Base-by-base conservation (phyloP, 2,113 vertebrate genomes). In the Dicrurus megarhynchus region DNA sequence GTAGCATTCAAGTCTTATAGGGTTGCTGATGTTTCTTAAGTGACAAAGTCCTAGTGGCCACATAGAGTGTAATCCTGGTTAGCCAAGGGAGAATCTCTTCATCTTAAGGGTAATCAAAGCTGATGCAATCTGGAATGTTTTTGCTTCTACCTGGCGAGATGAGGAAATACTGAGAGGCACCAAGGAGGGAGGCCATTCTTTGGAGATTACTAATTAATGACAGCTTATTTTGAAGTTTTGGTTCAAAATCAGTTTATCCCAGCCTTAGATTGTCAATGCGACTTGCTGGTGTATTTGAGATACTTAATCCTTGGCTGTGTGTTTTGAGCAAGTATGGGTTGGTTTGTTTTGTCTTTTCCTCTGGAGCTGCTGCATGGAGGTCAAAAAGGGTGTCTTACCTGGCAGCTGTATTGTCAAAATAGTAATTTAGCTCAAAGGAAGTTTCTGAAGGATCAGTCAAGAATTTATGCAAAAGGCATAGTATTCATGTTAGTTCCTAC, bases 161-260 rank as follows among this genome's bases (percentile, higher is more conserved):
- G 84, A 95, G 71, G 80, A 95, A 96, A 95, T 78, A 91, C 64
- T 20, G 70, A 95, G 90, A 94, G 86, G 93, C 67, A 96, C 61
- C 44, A 83, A 93, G 56, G 49, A 93, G 39, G 49, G 64, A 81
- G 46, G 42, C 23, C 41, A 42, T 42, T 39, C 39, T 92, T 41
- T 67, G 63, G 60, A 70, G 83, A 79, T 97, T 85, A 86, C 84
- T 92, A 87, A 91, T 95, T 97, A 94, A 94, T 87, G 18, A 44
- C 9, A 30, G 27, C 28, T 46, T 84, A 64, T 75, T 96, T 94
- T 76, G 49, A 77, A 79, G 57, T 60, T 46, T 81, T 84, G 24
- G 35, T 4, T 96, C 55, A 41, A 69, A 92, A 78, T 87, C 6
- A 60, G 41, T 71, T 89, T 94, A 39, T 27, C 30, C 13, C 18